Evolutionary conservation across 2,797 vertebrate species (phyloP), one percentile per base, ranked within the genome.

Genomic region (Ispidina lecontei): DNA sequence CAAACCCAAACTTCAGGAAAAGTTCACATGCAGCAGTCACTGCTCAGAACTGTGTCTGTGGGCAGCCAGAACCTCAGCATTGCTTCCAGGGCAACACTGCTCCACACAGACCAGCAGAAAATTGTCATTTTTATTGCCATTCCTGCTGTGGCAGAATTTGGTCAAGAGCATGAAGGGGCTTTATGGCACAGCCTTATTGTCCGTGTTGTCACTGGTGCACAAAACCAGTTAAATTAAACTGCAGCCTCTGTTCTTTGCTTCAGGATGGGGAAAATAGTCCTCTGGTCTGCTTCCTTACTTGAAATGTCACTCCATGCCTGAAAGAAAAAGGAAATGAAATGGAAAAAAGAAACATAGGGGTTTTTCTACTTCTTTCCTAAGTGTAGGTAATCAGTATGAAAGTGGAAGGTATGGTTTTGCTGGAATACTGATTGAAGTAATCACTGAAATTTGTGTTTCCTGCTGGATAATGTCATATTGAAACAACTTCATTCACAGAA

Each of bases 111-210:
- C 69, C 2, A 3, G 31, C 22, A 62, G 47, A 89, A 92, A 89
- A 51, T 2, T 22, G 15, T 58, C 76, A 23, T 58, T 92, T 93
- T 75, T 85, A 44, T 33, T 71, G 81, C 47, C 43, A 41, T 56
- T 73, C 49, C 65, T 63, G 33, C 76, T 62, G 23, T 51, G 62
- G 76, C 23, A 87, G 78, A 37, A 56, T 29, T 77, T 89, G 90
- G 73, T 85, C 55, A 62, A 58, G 51, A 39, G 9, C 19, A 21
- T 4, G 12, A 55, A 80, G 54, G 70, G 52, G 33, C 11, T 89
- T 80, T 80, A 54, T n/a, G 37, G 46, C 8, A 21, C 4, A 7
- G 6, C 29, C 44, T 41, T 63, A 14, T 60, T 84, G 26, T 37
- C 74, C 33, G 55, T 69, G 10, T 59, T 72, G 31, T 70, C 65